A percentile compares a stretch with the other conserved stretches of the same genome.
Conservation (phyloP, 2,797 vertebrate species). For the Carapus acus region DNA sequence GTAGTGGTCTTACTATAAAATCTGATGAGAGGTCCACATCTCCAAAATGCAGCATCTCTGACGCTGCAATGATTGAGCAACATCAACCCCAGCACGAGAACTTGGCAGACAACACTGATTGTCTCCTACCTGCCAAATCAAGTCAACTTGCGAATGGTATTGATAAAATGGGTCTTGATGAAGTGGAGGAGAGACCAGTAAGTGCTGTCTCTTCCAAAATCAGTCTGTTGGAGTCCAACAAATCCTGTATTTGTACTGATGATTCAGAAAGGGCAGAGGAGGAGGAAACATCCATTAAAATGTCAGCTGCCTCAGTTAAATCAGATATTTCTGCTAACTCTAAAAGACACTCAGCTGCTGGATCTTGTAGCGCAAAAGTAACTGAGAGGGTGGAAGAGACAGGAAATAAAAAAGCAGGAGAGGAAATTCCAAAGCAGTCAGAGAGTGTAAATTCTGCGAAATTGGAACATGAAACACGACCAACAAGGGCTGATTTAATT, state of each 20-base stretch:
- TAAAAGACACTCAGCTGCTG: neutral
- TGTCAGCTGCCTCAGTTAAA: constrained; percentile 39
- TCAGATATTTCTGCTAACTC: constrained; percentile 32
- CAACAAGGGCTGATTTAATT: constrained; percentile 22
- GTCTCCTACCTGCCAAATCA: constrained; percentile 37
- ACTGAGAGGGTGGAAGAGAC: no score
- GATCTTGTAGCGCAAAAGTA: no score
- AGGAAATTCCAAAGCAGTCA: constrained; percentile 30
- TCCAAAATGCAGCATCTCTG: neutral
- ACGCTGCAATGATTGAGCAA: no score
- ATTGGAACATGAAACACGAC: constrained; percentile 19
- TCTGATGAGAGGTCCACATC: constrained; percentile 1
- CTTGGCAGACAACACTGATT: constrained; percentile 10
- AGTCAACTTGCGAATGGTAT: constrained; percentile 45
- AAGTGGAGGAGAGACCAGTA: constrained; percentile 39
- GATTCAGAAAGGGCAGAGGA: constrained; percentile 35
- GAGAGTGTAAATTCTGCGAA: constrained; percentile 22
- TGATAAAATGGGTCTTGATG: constrained; percentile 22
- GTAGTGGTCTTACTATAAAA: constrained; percentile 37
- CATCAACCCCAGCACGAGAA: neutral
- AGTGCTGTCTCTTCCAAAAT: constrained; percentile 60
- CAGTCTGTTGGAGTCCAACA: constrained; percentile 52
- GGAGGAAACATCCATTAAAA: constrained; percentile 47
- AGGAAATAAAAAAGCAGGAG: constrained; percentile 7
- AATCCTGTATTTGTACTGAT: constrained; percentile 45